Evolutionary conservation across 2,797 vertebrate species (phyloP), one percentile per base, ranked within the genome.

Genomic region (Clamator glandarius): DNA sequence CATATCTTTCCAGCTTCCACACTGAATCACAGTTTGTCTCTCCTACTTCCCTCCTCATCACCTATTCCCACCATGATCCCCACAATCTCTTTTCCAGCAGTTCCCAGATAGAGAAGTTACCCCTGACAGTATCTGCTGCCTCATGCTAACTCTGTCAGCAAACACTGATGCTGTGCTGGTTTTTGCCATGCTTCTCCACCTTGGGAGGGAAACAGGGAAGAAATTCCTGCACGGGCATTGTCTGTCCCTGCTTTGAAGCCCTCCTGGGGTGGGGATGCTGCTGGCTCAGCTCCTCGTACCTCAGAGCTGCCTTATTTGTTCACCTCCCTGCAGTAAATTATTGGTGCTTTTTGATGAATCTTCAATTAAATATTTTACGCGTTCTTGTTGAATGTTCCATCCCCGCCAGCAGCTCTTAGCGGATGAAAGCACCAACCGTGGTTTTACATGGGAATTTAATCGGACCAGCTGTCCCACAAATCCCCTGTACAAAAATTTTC

Each of bases 361-460:
- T 51, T 76, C 52, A 59, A 26, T 83, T 72, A 84, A 88, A 80
- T 39, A 61, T 70, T 86, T 55, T 51, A 63, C 33, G 15, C 7
- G 1, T 58, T 63, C 48, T 57, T 51, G 35, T 72, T 0, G 0
- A 66, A 44, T 14, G 6, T 59, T 92, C 87, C 68, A 11, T 11
- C 2, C 39, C 17, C 57, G 4, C 74, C 46, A 3, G 23, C 89
- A 80, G 83, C 85, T 83, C 9, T 58, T 25, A 31, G 77, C 55
- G 39, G 68, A 63, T 69, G 87, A 66, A 82, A 90, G 76, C 79
- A 35, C 86, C 80, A 29, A 23, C 52, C 0, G 35, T 17, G 86
- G 42, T 75, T 89, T 94, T 90, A 52, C 83, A 33, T 12, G 31
- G 92, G 91, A 42, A 62, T 94, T 86, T 18, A 59, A 68, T 91